phyloP scores from a whole-genome alignment of 2,888 invertebrate genomes.

The Tipula helvola region DNA sequence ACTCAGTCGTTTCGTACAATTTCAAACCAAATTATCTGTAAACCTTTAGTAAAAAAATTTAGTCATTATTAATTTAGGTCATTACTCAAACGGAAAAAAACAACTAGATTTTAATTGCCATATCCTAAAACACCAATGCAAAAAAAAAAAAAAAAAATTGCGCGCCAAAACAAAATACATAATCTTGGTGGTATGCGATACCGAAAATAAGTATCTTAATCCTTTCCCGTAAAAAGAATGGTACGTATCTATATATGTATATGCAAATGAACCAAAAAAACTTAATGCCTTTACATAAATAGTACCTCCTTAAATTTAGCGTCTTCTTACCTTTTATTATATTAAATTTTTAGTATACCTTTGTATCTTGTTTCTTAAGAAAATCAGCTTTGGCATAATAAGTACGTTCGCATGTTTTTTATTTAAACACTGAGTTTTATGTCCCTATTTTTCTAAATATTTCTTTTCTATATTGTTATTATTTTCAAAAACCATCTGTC shows the following conservation, averaged over 20 bases:
- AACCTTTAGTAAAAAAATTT: not conserved
- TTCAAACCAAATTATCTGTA: too few species aligned
- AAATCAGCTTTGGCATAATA: slow-evolving; percentile 4
- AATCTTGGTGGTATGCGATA: not conserved
- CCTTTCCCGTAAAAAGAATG: not conserved
- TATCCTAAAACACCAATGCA: not conserved
- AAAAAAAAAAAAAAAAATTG: not conserved
- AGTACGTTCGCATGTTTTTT: not conserved
- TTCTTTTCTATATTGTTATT: not conserved
- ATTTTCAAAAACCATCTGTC: not conserved
- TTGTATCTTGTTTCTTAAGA: not conserved
- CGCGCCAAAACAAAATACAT: not conserved
- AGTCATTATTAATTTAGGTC: not conserved
- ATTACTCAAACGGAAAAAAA: not conserved
- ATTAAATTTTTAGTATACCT: not conserved
- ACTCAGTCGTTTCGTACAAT: too few species aligned
- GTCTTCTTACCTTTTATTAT: not conserved
- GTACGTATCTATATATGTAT: not conserved
- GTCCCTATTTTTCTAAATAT: not conserved
- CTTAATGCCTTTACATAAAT: not conserved
- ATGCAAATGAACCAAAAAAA: not conserved
- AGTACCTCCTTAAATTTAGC: not conserved
- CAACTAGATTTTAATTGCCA: not conserved
- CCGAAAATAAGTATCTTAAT: not conserved
- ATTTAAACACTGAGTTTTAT: not conserved